Evolutionary conservation across 2,888 invertebrate genomes (phyloP), one percentile per base, ranked within the genome.

Genomic region (Xanthia icteritia): DNA sequence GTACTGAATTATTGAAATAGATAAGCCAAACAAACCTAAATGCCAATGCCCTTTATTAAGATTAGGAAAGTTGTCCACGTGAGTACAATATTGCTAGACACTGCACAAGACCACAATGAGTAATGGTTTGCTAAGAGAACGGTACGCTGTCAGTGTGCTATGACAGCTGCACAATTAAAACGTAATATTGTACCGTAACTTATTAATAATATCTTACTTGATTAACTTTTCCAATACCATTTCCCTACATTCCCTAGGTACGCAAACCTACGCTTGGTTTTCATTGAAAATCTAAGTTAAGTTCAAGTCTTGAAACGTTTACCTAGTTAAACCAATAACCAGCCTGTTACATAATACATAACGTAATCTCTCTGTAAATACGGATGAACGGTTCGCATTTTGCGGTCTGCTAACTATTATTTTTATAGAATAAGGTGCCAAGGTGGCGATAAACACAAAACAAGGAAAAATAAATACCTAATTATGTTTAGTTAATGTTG

Each of bases 11-110:
- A 76, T 82, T 79, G 64, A 63, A 87, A 84, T 87, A 89, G 85
- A 85, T 87, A 89, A 86, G 85, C 86, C 84, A 84, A 86, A 87
- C 69, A 77, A 85, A 83, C 79, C 73, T 79, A 77, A 86, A 86
- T 88, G 90, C 84, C 91, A 91, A 91, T 89, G 92, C 89, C 91
- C 91, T 91, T 89, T 86, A 83, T 84, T 82, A 80, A 78, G 87
- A 88, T 86, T 89, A 83, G 79, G 79, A 89, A 88, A 90, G 83
- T 88, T 84, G 73, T 77, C 77, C 80, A 86, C 63, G 84, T 86
- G 82, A 71, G 76, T 77, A 63, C 63, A 67, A 48, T 70, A 64
- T 77, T 56, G 76, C 71, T 76, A 78, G 71, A 72, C 82, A 83
- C 73, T 74, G 79, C 79, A 76, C 76, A 64, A 67, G 69, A 82